These are phyloP conservation scores for Ametastegia equiseti DNA, from an alignment of 2,888 invertebrate species.

Conservation along the genomic window DNA sequence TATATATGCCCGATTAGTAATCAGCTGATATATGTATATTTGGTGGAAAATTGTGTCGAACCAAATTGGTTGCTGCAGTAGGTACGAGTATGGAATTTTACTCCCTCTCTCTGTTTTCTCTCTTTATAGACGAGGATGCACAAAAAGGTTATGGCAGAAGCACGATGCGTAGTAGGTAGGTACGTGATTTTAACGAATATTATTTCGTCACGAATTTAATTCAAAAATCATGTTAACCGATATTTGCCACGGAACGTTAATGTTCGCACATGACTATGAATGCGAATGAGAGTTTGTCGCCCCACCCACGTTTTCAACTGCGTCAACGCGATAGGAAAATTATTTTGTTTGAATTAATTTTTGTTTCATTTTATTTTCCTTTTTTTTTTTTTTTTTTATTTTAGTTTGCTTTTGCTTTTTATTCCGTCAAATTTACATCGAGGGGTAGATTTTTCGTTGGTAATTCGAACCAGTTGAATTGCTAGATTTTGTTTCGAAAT, in stretches of 20 bases:
- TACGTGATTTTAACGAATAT: constrained; percentile 34
- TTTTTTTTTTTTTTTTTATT: neutral
- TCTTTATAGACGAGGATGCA: too few species aligned
- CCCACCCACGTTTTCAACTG: constrained; percentile 8
- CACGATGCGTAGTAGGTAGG: neutral
- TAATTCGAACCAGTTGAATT: neutral
- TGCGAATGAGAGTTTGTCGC: constrained; percentile 30
- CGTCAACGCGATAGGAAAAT: constrained; percentile 34
- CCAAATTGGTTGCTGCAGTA: constrained; percentile 26
- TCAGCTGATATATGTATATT: neutral
- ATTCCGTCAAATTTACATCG: neutral
- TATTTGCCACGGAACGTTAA: constrained; percentile 41
- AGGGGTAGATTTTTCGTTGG: neutral
- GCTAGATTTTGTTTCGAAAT: too few species aligned
- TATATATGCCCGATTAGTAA: constrained; percentile 25
- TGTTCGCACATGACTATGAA: constrained; percentile 45
- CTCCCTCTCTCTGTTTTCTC: too few species aligned
- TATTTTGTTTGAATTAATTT: constrained; percentile 8
- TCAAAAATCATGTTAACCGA: constrained; percentile 47
- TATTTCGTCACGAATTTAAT: constrained; percentile 37
- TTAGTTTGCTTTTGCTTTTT: neutral
- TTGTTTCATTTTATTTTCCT: neutral
- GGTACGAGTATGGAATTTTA: neutral
- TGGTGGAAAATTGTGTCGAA: constrained; percentile 28
- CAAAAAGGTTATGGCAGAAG: too few species aligned